phyloP scores from a whole-genome alignment of 1,140 invertebrate genomes.

The Tribolium madens region DNA sequence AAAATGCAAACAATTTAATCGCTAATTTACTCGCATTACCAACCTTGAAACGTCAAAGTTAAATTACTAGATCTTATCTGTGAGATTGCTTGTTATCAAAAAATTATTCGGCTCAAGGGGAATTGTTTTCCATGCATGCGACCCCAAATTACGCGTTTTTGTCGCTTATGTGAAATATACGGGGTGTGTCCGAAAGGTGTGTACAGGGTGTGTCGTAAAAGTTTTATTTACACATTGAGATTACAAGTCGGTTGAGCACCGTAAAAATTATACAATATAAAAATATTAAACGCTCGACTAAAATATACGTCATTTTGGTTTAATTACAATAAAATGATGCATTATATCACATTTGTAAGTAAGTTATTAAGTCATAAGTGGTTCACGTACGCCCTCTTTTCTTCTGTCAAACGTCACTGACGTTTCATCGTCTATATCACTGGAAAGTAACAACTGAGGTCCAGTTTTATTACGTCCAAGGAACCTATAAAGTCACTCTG shows the following conservation, averaged over 20 bases:
- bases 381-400: constrained; percentile 14
- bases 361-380: constrained; percentile 20
- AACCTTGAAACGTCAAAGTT: no score
- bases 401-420: constrained; percentile 17
- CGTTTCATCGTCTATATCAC: constrained; percentile 26
- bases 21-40: no score
- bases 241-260: constrained; percentile 21
- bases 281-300: neutral
- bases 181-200: neutral
- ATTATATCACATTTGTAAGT: constrained; percentile 36
- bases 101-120: no score
- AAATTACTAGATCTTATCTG: no score
- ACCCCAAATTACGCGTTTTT: no score
- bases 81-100: no score
- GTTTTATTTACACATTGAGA: constrained; percentile 13
- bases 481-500: constrained; percentile 21
- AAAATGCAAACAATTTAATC: no score
- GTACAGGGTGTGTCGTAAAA: neutral
- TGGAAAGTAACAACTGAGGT: constrained; percentile 15
- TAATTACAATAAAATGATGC: constrained; percentile 16
- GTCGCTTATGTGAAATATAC: no score
- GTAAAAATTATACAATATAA: neutral
- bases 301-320: neutral
- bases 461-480: constrained; percentile 27
- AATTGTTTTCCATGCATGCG: no score